Evolutionary conservation across 2,888 invertebrate species (phyloP), one percentile per base, ranked within the genome.

Genomic region (Plutella xylostella): DNA sequence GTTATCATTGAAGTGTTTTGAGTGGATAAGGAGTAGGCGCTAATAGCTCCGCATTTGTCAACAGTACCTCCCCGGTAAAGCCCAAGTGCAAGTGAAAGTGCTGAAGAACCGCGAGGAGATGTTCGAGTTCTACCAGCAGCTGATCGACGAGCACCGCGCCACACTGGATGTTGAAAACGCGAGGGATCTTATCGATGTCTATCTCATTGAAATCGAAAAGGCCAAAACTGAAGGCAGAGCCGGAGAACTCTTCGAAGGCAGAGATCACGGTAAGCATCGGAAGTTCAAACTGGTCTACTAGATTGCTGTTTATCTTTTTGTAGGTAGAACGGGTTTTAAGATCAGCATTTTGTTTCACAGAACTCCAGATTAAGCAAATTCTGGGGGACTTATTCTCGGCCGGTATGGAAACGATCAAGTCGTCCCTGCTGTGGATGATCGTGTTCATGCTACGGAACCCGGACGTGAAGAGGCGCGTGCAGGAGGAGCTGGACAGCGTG

Each of bases 401-500:
- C 43, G 96, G 96, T 19, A 93, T 96, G 92, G 96, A 96, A 72
- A 96, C 96, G 0, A 94, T 96, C 49, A 96, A 95, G 65, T 94
- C 93, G 11, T 93, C 95, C 0, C 73, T 96, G 31, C 87, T 93
- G 50, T 96, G 96, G 96, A 90, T 93, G 57, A 87, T 95, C 50
- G 88, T 96, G 0, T 92, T 92, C 68, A 94, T 96, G 93, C 74
- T 96, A 51, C 90, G 93, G 60, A 89, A 96, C 65, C 94, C 94
- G 1, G 90, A 93, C 42, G 88, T 90, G 6, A 93, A 94, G 71
- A 86, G 84, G 45, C 88, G 90, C 22, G 93, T 96, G 0, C 95
- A 94, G 69, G 92, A 94, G 56, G 96, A 96, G 66, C 76, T 96
- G 33, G 94, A 96, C 61, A 83, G 89, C 54, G 91, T 96, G 4